phyloP scores from a whole-genome alignment of 2,888 invertebrate genomes.

The Mythimna vitellina region DNA sequence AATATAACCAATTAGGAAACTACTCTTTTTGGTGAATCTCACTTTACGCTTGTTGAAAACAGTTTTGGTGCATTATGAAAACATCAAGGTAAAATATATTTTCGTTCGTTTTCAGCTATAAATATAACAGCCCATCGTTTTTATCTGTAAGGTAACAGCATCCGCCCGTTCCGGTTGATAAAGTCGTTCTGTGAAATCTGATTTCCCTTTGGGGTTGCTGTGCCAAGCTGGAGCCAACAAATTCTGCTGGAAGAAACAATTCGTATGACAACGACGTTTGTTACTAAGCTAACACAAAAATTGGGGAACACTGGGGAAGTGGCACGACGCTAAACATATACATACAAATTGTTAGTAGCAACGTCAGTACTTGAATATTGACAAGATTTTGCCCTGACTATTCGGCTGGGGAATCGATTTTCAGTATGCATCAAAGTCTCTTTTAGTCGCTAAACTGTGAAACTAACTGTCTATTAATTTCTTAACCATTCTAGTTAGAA shows the following conservation, averaged over 20 bases:
- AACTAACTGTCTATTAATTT: neutral
- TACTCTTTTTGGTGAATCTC: conserved; percentile 45
- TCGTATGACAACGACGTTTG: conserved; percentile 4
- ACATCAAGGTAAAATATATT: conserved; percentile 32
- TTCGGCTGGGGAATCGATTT: neutral
- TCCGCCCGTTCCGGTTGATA: conserved; percentile 29
- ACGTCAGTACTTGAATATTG: neutral
- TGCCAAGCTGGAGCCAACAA: neutral
- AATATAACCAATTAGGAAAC: conserved; percentile 62
- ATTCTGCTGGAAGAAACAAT: conserved; percentile 21
- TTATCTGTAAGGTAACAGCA: conserved; percentile 26
- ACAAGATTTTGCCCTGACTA: neutral
- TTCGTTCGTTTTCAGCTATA: conserved; percentile 18
- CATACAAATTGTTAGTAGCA: neutral
- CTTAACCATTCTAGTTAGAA: too few species aligned
- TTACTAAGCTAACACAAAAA: neutral
- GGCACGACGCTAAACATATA: neutral
- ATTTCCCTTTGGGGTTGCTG: conserved; percentile 37
- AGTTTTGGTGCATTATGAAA: conserved; percentile 46
- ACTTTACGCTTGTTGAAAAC: conserved; percentile 35
- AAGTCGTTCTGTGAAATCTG: conserved; percentile 35
- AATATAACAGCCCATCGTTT: conserved; percentile 39
- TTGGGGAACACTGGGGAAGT: neutral
- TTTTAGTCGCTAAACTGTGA: neutral
- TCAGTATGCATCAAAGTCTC: too few species aligned